Evolutionary conservation across 2,888 invertebrate species (phyloP), one percentile per base, ranked within the genome.

Genomic region (Liopterus haemorrhoidalis): DNA sequence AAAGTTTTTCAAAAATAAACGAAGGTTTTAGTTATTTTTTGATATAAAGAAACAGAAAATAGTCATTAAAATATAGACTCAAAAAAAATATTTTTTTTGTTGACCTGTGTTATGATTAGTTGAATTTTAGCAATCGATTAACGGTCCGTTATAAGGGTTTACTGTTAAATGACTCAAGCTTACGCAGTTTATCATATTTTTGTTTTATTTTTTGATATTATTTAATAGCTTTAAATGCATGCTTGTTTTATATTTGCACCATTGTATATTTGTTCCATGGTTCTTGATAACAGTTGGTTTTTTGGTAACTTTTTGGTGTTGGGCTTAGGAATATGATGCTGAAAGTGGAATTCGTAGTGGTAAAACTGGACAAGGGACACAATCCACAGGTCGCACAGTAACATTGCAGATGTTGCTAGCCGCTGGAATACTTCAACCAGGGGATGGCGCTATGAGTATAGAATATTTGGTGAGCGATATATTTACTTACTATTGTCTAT

Each of bases 371-470:
- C 51, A 57, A 40, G 61, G 61, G 21, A 57, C 52, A 35, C 54
- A 56, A 21, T 52, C 58, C 1, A 51, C 49, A 38, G 52, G 59
- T 48, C 57, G 54, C 39, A 81, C 82, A 49, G 85, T 92, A 11
- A 91, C 91, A 6, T 70, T 93, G 50, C 86, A 86, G 66, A 92
- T 89, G 79, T 71, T 93, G 33, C 72, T 93, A 62, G 79, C 83
- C 55, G 90, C 90, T 41, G 85, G 86, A 63, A 82, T 92, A 62
- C 72, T 92, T 49, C 81, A 85, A 59, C 83, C 91, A 32, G 91
- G 90, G 28, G 81, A 79, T 61, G 86, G 85, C 28, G 75, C 83
- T 40, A 84, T 93, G 82, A 85, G 90, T 38, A 86, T 92, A 58
- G 91, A 92, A 66, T 92, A 92, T 70, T 73, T 92, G 76, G 89